A percentile compares a stretch with the other conserved stretches of the same genome.
phyloP scores from a whole-genome alignment of 2,888 invertebrate genomes.

The Arrhopalites spinosus region DNA sequence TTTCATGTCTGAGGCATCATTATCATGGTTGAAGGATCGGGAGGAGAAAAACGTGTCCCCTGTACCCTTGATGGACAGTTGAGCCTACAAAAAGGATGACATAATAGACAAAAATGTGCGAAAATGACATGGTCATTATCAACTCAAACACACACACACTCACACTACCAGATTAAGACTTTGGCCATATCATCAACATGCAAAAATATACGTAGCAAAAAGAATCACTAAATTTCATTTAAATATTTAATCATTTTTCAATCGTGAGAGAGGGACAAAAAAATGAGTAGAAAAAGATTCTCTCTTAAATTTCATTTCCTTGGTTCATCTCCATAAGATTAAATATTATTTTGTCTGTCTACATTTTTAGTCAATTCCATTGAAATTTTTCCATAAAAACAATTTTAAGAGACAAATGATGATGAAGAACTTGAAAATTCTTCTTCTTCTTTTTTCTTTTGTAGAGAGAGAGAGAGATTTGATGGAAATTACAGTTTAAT shows the following conservation, averaged over 20 bases:
- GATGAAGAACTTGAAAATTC: slow-evolving; percentile 14
- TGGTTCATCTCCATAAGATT: too few relatives aligned
- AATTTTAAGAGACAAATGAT: slow-evolving; percentile 1
- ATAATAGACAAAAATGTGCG: slow-evolving; percentile 28
- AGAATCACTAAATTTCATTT: too few relatives aligned
- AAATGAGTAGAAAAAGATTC: too few relatives aligned
- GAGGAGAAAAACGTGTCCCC: slow-evolving; percentile 22
- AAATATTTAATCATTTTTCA: too few relatives aligned
- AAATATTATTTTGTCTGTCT: too few relatives aligned
- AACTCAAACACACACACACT: slow-evolving; percentile 3
- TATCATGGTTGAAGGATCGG: slow-evolving; percentile 25
- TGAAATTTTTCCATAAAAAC: neutral
- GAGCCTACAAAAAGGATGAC: slow-evolving; percentile 26
- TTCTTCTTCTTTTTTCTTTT: neutral
- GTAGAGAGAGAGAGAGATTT: too few relatives aligned
- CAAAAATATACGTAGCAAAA: neutral
- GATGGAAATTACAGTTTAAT: slow-evolving; percentile 21
- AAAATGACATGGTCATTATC: slow-evolving; percentile 33
- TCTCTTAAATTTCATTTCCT: too few relatives aligned
- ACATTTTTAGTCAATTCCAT: too few relatives aligned
- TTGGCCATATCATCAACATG: neutral
- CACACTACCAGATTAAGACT: too few relatives aligned
- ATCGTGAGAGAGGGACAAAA: too few relatives aligned
- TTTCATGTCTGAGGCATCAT: neutral
- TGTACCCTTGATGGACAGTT: slow-evolving; percentile 32